Evolutionary conservation across 2,888 invertebrate species (phyloP).

Genomic region (Hololepta plana): DNA sequence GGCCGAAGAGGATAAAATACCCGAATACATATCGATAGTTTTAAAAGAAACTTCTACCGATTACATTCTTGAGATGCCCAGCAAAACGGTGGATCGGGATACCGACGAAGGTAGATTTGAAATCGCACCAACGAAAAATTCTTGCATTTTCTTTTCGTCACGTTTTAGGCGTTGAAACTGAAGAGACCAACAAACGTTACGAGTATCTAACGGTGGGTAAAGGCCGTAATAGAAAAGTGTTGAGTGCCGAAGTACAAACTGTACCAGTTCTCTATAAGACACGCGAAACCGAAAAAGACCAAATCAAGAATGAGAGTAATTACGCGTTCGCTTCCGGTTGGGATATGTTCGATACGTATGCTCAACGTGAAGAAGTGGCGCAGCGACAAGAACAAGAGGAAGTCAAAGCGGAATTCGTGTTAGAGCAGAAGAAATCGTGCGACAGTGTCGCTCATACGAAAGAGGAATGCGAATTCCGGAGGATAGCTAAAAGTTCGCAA

Average conservation of each 20-base stretch:
- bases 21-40: background rate
- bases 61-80: constrained; percentile 44
- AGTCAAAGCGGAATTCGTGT: constrained; percentile 5
- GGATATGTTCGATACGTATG: constrained; percentile 60
- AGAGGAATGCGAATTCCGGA: constrained; percentile 22
- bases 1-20: background rate
- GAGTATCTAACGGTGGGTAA: constrained; percentile 47
- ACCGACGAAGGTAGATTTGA: constrained; percentile 29
- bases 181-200: constrained; percentile 46
- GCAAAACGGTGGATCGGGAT: constrained; percentile 40
- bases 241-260: constrained; percentile 55
- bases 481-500: constrained; percentile 19
- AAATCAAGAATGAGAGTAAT: constrained; percentile 30
- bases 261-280: constrained; percentile 39
- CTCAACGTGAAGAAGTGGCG: constrained; percentile 22
- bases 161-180: constrained; percentile 28
- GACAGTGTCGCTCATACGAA: constrained; percentile 15
- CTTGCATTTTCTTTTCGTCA: background rate
- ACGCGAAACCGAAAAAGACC: constrained; percentile 39
- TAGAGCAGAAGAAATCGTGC: background rate
- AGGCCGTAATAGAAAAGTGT: constrained; percentile 46
- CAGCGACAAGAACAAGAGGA: constrained; percentile 8
- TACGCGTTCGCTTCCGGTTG: constrained; percentile 53
- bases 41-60: constrained; percentile 41
- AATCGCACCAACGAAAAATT: background rate